phyloP scores from a whole-genome alignment of 2,888 invertebrate genomes.

The Plagiodera versicolora region DNA sequence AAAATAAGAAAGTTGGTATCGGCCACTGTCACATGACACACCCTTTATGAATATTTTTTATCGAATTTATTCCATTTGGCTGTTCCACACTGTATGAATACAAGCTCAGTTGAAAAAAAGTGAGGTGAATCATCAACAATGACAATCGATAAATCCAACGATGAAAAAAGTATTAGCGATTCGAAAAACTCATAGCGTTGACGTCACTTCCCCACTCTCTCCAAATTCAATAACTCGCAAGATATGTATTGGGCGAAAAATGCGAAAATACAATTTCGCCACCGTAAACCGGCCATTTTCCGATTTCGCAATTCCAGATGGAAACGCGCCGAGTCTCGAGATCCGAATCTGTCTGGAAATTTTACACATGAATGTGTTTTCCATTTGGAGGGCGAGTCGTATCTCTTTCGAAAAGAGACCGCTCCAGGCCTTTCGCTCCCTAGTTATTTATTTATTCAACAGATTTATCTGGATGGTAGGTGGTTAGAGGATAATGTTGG shows the following conservation, averaged over 20 bases:
- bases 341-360: neutral
- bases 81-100: too few species aligned
- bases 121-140: too few species aligned
- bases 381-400: neutral
- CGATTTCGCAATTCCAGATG: neutral
- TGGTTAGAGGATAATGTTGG: too few species aligned
- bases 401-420: neutral
- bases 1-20: too few species aligned
- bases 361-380: slow-evolving; percentile 1
- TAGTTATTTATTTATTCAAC: neutral
- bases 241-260: neutral
- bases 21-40: too few species aligned
- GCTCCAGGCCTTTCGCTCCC: neutral
- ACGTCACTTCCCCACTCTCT: too few species aligned
- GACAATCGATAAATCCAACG: too few species aligned
- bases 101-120: too few species aligned
- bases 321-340: neutral
- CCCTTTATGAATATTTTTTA: too few species aligned
- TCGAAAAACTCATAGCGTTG: too few species aligned
- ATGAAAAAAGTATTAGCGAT: too few species aligned
- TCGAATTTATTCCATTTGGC: too few species aligned
- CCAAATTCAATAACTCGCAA: neutral
- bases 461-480: neutral
- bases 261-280: neutral
- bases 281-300: neutral